A percentile compares a stretch with the other conserved stretches of the same genome.
Evolutionary conservation across 2,797 vertebrate genomes (phyloP).

Genomic region (Ctenochaetus hawaiiensis): DNA sequence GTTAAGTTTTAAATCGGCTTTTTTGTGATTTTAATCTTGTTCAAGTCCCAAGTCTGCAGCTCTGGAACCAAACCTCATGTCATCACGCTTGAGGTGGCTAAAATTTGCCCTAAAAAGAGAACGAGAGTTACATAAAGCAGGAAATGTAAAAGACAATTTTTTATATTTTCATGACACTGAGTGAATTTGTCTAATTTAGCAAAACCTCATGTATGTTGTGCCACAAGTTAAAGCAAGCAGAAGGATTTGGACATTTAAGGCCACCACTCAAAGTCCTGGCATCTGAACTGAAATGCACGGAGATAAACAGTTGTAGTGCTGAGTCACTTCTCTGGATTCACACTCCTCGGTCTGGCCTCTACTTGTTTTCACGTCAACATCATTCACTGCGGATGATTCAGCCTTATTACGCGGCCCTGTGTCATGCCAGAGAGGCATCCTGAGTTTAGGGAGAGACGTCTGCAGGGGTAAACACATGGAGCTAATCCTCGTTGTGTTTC

Average conservation of each 20-base stretch:
- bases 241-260: conserved; percentile 18
- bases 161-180: neutral
- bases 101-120: neutral
- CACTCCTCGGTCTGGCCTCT: conserved; percentile 51
- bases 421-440: conserved; percentile 46
- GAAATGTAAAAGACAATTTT: neutral
- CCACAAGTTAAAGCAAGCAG: conserved; percentile 33
- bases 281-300: conserved; percentile 42
- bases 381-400: conserved; percentile 64
- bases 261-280: conserved; percentile 14
- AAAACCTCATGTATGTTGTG: conserved; percentile 3
- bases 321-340: conserved; percentile 64
- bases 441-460: conserved; percentile 59
- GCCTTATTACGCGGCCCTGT: conserved; percentile 33
- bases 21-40: neutral
- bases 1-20: neutral
- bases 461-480: conserved; percentile 69
- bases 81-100: neutral
- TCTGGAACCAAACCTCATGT: neutral
- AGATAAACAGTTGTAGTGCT: conserved; percentile 55
- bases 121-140: neutral
- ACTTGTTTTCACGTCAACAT: conserved; percentile 58
- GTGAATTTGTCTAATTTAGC: neutral
- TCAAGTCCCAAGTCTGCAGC: neutral
- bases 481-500: conserved; percentile 58